phyloP scores from a whole-genome alignment of 2,888 invertebrate species.

The Luffia ferchaultella region DNA sequence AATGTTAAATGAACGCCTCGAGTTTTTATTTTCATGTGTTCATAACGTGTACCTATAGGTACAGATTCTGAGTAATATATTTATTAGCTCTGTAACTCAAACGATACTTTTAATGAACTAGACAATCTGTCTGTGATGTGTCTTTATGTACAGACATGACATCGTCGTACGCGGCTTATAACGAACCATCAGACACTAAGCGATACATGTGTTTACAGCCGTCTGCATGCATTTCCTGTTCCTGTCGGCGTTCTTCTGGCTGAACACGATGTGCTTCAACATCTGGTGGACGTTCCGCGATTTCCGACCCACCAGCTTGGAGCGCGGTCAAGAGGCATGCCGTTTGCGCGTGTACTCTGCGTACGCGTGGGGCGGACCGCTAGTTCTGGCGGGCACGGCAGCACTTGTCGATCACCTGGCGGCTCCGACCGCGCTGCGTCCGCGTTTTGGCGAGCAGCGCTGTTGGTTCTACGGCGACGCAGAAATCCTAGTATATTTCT shows the following conservation, averaged over 20 bases:
- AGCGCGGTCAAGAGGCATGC: constrained; percentile 84
- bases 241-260: constrained; percentile 91
- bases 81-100: too few species aligned
- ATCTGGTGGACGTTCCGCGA: constrained; percentile 94
- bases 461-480: constrained; percentile 89
- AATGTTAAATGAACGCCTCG: too few species aligned
- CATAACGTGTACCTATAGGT: too few species aligned
- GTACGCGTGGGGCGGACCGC: constrained; percentile 88
- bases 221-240: constrained; percentile 88
- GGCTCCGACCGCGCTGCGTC: constrained; percentile 56
- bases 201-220: constrained; percentile 58
- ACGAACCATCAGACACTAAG: too few species aligned
- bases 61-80: too few species aligned
- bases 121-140: too few species aligned
- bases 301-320: constrained; percentile 83
- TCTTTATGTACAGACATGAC: too few species aligned
- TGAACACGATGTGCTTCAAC: constrained; percentile 94
- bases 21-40: too few species aligned
- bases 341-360: constrained; percentile 81
- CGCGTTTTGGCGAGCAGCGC: constrained; percentile 76
- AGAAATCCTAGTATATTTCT: constrained; percentile 87
- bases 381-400: constrained; percentile 77
- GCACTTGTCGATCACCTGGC: constrained; percentile 76
- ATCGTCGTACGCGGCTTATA: too few species aligned
- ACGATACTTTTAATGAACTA: too few species aligned